These are phyloP conservation scores for Hippocampus abdominalis DNA, from an alignment of 2,113 vertebrate genomes.

Conservation along the genomic window DNA sequence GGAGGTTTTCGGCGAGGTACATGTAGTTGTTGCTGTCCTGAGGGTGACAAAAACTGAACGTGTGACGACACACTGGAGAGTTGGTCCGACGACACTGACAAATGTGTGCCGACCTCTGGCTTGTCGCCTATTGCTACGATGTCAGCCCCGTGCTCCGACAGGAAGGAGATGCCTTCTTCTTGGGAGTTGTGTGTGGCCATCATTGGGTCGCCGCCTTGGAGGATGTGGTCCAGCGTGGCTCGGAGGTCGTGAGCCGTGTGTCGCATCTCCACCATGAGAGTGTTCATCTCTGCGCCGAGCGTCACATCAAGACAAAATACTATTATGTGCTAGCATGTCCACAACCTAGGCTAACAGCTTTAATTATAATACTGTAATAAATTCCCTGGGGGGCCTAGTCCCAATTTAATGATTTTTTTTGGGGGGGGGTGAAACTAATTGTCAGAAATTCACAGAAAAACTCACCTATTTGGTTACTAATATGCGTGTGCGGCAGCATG, in stretches of 20 bases:
- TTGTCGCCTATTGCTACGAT: constrained; percentile 42
- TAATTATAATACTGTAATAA: background rate
- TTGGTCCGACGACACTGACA: background rate
- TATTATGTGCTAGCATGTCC: background rate
- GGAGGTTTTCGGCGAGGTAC: constrained; percentile 59
- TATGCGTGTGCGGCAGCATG: no score
- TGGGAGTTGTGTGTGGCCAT: constrained; percentile 35
- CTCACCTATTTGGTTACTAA: no score
- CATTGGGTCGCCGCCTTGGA: constrained; percentile 45
- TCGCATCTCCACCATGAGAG: constrained; percentile 72
- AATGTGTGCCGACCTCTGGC: constrained; percentile 47
- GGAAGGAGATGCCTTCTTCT: constrained; percentile 45
- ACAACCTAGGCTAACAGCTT: background rate
- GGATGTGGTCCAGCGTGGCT: constrained; percentile 63
- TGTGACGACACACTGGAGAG: background rate
- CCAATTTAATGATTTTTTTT: no score
- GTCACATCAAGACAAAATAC: background rate
- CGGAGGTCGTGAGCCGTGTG: constrained; percentile 67
- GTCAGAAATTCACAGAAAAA: no score
- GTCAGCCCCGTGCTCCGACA: constrained; percentile 42
- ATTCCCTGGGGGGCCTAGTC: background rate
- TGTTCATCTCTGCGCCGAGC: constrained; percentile 66
- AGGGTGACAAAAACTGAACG: background rate
- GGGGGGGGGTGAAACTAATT: no score
- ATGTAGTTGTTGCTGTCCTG: constrained; percentile 54